A percentile compares a stretch with the other conserved stretches of the same genome.
These are phyloP conservation scores for Alethe castanea DNA, from an alignment of 2,113 vertebrate genomes.

Conservation along the genomic window DNA sequence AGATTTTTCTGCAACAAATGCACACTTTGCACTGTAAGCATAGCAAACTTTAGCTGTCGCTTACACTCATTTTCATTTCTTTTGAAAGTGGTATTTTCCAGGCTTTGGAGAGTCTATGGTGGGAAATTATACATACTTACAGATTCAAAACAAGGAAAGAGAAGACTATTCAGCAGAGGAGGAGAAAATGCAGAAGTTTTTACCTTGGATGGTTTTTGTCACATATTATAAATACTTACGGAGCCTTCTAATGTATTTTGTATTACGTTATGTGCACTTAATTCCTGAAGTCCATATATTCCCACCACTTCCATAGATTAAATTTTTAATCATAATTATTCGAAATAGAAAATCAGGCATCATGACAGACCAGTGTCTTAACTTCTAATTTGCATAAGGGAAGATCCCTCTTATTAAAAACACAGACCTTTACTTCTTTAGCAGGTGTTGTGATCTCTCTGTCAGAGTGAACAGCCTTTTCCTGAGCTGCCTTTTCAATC, in stretches of 20 bases:
- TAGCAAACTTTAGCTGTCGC: neutral
- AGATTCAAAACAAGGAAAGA: conserved; percentile 9
- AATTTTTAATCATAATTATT: neutral
- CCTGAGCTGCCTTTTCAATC: conserved; percentile 89
- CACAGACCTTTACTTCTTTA: conserved; percentile 85
- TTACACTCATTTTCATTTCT: conserved; percentile 6
- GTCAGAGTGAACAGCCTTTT: conserved; percentile 55
- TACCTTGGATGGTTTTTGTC: neutral
- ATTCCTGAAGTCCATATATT: neutral
- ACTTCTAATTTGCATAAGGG: neutral
- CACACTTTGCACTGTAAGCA: neutral
- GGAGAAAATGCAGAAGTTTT: neutral
- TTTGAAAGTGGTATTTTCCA: neutral
- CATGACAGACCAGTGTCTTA: neutral
- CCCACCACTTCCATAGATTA: neutral
- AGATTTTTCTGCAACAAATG: neutral
- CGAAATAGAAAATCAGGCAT: neutral
- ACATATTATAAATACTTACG: neutral
- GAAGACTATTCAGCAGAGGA: neutral
- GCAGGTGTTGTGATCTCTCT: conserved; percentile 65
- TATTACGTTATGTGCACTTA: neutral
- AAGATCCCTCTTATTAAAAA: neutral
- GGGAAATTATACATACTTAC: neutral
- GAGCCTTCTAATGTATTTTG: neutral
- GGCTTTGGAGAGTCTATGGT: conserved; percentile 1